Evolutionary conservation across 2,113 vertebrate species (phyloP).

Genomic region (Zosterops lateralis): DNA sequence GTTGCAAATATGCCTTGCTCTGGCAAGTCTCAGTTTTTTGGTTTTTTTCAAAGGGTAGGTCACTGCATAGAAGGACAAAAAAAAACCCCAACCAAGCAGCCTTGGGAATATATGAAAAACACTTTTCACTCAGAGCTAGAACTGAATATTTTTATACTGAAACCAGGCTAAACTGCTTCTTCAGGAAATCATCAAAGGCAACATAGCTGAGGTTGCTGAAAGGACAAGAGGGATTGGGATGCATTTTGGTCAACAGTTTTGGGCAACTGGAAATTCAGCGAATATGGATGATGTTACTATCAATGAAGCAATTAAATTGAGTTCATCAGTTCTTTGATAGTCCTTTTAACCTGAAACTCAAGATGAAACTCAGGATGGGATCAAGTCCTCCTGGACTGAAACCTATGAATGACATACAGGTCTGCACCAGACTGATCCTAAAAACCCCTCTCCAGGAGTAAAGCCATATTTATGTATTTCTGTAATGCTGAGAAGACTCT

Average conservation of each 20-base stretch:
- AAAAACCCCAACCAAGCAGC: neutral
- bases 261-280: neutral
- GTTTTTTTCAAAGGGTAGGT: neutral
- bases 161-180: conserved; percentile 8
- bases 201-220: neutral
- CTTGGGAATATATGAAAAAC: neutral
- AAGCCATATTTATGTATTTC: neutral
- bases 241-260: neutral
- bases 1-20: conserved; percentile 11
- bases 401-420: fast-evolving
- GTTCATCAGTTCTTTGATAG: neutral
- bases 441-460: neutral
- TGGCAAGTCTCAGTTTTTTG: neutral
- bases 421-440: neutral
- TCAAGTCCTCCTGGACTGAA: neutral
- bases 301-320: neutral
- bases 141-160: neutral
- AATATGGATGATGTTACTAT: neutral
- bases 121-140: neutral
- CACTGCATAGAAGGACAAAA: neutral
- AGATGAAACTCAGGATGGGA: neutral
- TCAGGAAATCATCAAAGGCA: neutral
- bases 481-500: neutral
- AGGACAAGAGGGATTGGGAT: neutral
- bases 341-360: neutral